Evolutionary conservation across 92 coral and sea anemone species (phyloP).

Genomic region (Zoanthus solanderi): DNA sequence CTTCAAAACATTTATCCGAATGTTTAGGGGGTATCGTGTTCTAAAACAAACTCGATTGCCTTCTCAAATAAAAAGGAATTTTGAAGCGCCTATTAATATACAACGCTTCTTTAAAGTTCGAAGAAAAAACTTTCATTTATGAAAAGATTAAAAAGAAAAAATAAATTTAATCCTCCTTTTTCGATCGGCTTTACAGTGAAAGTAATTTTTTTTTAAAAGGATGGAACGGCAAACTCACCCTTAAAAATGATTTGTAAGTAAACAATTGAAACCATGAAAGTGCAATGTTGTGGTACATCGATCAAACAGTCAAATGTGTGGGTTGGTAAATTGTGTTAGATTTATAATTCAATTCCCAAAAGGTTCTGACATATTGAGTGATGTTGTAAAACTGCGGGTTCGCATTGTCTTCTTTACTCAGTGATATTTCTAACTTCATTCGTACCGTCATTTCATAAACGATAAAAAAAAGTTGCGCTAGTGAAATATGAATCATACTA

Average conservation of each 20-base stretch:
- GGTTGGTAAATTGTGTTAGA: constrained; percentile 39
- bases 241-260: background rate
- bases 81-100: background rate
- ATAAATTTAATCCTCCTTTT: constrained; percentile 20
- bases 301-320: constrained; percentile 5
- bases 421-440: constrained; percentile 43
- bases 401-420: constrained; percentile 22
- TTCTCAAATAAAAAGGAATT: constrained; percentile 2
- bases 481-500: constrained; percentile 1
- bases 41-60: constrained; percentile 19
- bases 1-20: constrained; percentile 46
- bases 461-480: background rate
- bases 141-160: constrained; percentile 1
- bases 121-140: constrained; percentile 7
- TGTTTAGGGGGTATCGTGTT: constrained; percentile 25
- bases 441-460: constrained; percentile 19
- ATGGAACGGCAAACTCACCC: background rate
- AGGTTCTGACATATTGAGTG: constrained; percentile 49
- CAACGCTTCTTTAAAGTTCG: background rate
- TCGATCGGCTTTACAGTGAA: constrained; percentile 3
- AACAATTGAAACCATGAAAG: background rate
- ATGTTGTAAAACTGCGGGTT: constrained; percentile 67
- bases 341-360: constrained; percentile 62
- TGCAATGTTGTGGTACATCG: background rate
- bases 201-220: background rate